Conservation (phyloP, 2,797 vertebrate species). For the Pachyuromys duprasi region DNA sequence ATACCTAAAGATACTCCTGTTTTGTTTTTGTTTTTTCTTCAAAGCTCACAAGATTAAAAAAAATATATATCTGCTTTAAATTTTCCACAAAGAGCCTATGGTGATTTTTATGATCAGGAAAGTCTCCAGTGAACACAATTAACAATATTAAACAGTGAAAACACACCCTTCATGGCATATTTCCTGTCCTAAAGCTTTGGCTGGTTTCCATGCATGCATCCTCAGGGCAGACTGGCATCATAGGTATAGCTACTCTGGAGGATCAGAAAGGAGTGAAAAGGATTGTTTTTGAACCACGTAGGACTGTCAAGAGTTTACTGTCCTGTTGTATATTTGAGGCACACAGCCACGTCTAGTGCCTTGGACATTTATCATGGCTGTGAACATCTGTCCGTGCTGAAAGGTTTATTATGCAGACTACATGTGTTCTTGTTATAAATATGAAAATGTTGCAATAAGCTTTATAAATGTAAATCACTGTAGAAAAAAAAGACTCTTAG, state of each 20-base stretch:
- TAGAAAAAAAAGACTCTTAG: background rate
- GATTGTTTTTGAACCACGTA: background rate
- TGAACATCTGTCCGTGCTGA: background rate
- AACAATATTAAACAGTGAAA: background rate
- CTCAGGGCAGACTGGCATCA: background rate
- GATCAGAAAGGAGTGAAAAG: background rate
- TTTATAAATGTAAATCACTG: slow-evolving; percentile 53
- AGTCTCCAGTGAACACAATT: slow-evolving; percentile 20
- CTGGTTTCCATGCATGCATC: background rate
- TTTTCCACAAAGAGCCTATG: slow-evolving; percentile 4
- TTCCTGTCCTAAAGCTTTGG: background rate
- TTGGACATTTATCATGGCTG: background rate
- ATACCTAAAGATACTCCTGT: background rate
- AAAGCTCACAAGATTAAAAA: background rate
- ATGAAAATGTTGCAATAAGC: background rate
- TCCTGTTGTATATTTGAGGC: background rate
- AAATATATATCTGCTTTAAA: background rate
- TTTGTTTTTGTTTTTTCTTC: background rate
- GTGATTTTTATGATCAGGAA: slow-evolving; percentile 25
- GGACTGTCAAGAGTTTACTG: background rate
- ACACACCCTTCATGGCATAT: background rate
- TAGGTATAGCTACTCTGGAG: background rate
- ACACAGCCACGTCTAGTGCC: background rate
- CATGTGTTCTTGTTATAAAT: slow-evolving; percentile 35
- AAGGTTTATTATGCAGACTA: slow-evolving; percentile 27